Base-by-base conservation (phyloP, 2,888 invertebrate genomes). In the Drosophila imparisetae region DNA sequence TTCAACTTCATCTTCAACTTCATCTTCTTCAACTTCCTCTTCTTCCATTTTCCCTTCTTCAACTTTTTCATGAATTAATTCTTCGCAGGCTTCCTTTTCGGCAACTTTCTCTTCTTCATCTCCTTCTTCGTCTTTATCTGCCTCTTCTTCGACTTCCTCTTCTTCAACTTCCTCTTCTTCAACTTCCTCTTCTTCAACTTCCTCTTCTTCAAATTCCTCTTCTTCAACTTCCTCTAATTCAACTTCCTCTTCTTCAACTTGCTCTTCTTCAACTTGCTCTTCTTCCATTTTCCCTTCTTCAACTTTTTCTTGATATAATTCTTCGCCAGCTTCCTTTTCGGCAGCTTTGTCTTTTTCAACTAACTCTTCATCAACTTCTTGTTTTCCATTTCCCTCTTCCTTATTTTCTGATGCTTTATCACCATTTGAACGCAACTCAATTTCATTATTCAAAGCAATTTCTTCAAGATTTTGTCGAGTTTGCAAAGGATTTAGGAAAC, bases 401-500 rank as follows among this genome's bases (percentile, higher is more conserved):
- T 40, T 40, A 40, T 11, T 10, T 40, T 40, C 40, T 40, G 40
- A n/a, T 40, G n/a, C 40, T n/a, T 42, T 5, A 42, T 0, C 5
- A 21, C 5, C 11, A 11, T 10, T 42, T 11, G 21, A 21, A 21
- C 5, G 4, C 11, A 21, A 5, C 21, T 42, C 42, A 42, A 21
- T 21, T 21, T 42, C 42, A 11, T 21, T 21, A 42, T 21, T 11
- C 11, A 42, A 21, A 2, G 40, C 11, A 5, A 5, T 42, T 42
- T 42, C 21, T 5, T 42, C 42, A 11, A 21, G 42, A 2, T 42
- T 21, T 21, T 5, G 2, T 5, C 2, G 21, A 21, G 2, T 7
- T 45, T 8, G 24, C 15, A 72, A 63, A n/a, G 54, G 38, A 42
- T 27, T 60, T 18, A 76, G 27, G 42, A 73, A 80, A 4, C 49